Evolutionary conservation across 2,888 invertebrate genomes (phyloP).

Genomic region (Ptychoptera contaminata): DNA sequence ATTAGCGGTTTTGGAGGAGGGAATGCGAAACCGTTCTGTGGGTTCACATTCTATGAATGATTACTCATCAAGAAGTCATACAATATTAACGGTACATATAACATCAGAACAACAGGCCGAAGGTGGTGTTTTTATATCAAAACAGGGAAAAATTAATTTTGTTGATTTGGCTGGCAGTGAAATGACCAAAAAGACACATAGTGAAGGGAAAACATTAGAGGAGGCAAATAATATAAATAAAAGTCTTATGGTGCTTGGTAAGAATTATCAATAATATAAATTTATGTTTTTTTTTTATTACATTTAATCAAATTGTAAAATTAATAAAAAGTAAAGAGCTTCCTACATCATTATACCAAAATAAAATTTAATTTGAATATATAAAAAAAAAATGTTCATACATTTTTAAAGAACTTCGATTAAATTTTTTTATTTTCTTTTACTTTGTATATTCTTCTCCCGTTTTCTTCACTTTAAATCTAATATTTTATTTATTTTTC

Average conservation of each 20-base stretch:
- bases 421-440: not conserved
- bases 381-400: not conserved
- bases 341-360: not conserved
- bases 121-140: slow-evolving; percentile 70
- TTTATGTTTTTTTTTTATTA: not conserved
- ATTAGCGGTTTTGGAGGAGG: slow-evolving; percentile 87
- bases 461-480: no score
- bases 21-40: slow-evolving; percentile 71
- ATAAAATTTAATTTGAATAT: not conserved
- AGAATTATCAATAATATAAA: slow-evolving; percentile 14
- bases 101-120: slow-evolving; percentile 70
- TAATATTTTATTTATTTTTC: no score
- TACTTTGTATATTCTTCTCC: no score
- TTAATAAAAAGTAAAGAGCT: no score
- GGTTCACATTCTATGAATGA: slow-evolving; percentile 89
- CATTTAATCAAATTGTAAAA: not conserved
- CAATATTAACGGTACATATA: slow-evolving; percentile 78
- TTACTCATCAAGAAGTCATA: slow-evolving; percentile 83
- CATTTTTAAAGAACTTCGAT: not conserved
- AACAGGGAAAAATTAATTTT: slow-evolving; percentile 89
- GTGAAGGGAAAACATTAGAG: slow-evolving; percentile 73
- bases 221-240: slow-evolving; percentile 95
- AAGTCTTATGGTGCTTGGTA: slow-evolving; percentile 84
- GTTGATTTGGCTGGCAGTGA: slow-evolving; percentile 95
- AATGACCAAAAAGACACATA: slow-evolving; percentile 82